Conservation (phyloP, 2,797 vertebrate species). For the Crax fasciolata region DNA sequence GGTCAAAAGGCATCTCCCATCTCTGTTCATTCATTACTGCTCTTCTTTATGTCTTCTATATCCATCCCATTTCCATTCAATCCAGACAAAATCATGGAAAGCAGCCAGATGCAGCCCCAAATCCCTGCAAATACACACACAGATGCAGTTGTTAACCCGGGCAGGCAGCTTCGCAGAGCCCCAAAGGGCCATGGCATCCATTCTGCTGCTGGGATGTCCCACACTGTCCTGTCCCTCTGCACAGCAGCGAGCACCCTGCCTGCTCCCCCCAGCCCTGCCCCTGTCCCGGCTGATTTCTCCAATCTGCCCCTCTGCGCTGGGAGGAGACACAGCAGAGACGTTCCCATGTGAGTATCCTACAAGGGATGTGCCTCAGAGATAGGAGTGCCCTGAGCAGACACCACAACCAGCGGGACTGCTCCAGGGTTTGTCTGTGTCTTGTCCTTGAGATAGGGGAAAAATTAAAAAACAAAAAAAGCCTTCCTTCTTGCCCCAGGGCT, state of each 20-base stretch:
- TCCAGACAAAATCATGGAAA: neutral
- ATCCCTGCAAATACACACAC: fast-evolving
- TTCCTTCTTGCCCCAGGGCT: neutral
- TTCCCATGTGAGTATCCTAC: neutral
- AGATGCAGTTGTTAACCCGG: neutral
- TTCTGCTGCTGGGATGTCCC: neutral
- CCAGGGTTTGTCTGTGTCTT: neutral
- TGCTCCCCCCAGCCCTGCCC: neutral
- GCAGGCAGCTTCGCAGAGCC: neutral
- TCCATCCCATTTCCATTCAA: neutral
- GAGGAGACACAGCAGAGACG: neutral
- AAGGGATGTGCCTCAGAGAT: fast-evolving
- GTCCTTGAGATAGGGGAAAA: neutral
- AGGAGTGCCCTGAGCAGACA: fast-evolving
- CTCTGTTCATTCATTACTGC: neutral
- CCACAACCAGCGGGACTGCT: neutral
- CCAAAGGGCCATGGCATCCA: neutral
- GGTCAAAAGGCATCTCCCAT: neutral
- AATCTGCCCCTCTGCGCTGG: neutral
- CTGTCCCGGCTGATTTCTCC: fast-evolving
- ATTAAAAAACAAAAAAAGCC: fast-evolving
- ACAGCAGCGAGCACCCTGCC: neutral
- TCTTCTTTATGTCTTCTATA: neutral
- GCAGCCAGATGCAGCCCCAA: neutral
- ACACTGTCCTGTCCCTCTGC: neutral